Evolutionary conservation across 1,140 invertebrate species (phyloP).

Genomic region (Brachionus paranguensis): DNA sequence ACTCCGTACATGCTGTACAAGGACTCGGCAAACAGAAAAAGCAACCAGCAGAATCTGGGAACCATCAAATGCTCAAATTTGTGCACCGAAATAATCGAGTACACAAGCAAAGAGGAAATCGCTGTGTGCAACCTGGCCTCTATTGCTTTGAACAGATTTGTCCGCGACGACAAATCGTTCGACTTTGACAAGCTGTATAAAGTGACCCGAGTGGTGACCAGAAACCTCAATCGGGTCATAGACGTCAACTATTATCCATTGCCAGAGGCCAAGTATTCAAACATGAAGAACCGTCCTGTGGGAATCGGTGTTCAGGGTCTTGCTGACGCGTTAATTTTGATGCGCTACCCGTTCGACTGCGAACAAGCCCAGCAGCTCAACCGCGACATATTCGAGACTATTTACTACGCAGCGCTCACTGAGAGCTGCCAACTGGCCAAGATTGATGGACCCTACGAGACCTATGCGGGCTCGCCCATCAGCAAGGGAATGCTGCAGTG

Average conservation of each 20-base stretch:
- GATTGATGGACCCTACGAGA: conserved; percentile 77
- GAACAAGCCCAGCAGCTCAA: conserved; percentile 79
- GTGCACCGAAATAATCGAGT: conserved; percentile 95
- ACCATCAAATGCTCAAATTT: conserved; percentile 97
- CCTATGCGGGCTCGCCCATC: conserved; percentile 80
- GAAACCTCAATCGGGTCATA: conserved; percentile 94
- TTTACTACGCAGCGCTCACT: conserved; percentile 93
- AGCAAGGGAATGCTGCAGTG: conserved; percentile 89
- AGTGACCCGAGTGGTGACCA: conserved; percentile 79
- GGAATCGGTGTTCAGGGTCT: conserved; percentile 91
- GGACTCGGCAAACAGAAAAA: conserved; percentile 92
- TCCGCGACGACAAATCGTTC: conserved; percentile 66
- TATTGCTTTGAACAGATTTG: conserved; percentile 93
- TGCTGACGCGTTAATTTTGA: conserved; percentile 89
- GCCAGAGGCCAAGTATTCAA: conserved; percentile 70
- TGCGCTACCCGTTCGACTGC: conserved; percentile 79
- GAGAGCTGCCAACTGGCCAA: conserved; percentile 90
- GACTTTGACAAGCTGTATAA: conserved; percentile 83
- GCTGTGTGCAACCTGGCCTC: conserved; percentile 98
- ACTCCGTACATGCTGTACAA: conserved; percentile 96
- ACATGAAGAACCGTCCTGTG: conserved; percentile 86
- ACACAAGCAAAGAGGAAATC: conserved; percentile 77
- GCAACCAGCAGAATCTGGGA: conserved; percentile 95
- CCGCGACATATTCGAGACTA: conserved; percentile 93
- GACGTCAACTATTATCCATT: conserved; percentile 95